Conservation (phyloP, 1,140 invertebrate species). For the Tribolium madens region DNA sequence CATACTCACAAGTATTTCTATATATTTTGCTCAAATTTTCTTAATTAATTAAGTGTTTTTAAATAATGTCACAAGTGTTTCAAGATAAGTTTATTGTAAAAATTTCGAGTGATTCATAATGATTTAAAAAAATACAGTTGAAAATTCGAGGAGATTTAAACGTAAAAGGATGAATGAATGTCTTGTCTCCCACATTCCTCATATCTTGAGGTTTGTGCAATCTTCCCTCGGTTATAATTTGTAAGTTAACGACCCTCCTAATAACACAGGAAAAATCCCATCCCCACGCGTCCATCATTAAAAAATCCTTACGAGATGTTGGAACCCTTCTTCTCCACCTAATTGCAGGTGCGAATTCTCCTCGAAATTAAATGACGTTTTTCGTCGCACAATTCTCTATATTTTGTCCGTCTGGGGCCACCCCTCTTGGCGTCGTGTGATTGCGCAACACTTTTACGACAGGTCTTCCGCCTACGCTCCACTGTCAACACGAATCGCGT, state of each 20-base stretch:
- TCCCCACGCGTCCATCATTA: conserved; percentile 43
- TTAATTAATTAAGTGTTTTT: too few relatives aligned
- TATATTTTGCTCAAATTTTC: too few relatives aligned
- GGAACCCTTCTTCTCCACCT: conserved; percentile 10
- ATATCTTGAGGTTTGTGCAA: neutral
- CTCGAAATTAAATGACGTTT: conserved; percentile 29
- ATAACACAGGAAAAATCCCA: neutral
- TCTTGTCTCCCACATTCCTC: too few relatives aligned
- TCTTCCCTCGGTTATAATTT: neutral
- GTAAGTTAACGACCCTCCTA: conserved; percentile 5
- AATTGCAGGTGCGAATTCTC: conserved; percentile 43
- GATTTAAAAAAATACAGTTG: too few relatives aligned
- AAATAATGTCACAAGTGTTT: too few relatives aligned
- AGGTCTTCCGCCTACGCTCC: conserved; percentile 40
- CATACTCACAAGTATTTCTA: too few relatives aligned
- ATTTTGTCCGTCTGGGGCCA: conserved; percentile 27
- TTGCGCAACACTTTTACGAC: conserved; percentile 36
- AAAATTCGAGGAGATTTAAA: too few relatives aligned
- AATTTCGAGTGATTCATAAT: too few relatives aligned
- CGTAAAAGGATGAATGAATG: too few relatives aligned
- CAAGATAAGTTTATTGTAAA: too few relatives aligned
- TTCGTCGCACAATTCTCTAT: conserved; percentile 10
- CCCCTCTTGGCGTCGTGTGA: conserved; percentile 20
- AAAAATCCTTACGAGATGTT: conserved; percentile 40
- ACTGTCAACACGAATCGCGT: conserved; percentile 38